Base-by-base conservation (phyloP, 2,888 invertebrate genomes). In the Melikaiella ostensackeni region DNA sequence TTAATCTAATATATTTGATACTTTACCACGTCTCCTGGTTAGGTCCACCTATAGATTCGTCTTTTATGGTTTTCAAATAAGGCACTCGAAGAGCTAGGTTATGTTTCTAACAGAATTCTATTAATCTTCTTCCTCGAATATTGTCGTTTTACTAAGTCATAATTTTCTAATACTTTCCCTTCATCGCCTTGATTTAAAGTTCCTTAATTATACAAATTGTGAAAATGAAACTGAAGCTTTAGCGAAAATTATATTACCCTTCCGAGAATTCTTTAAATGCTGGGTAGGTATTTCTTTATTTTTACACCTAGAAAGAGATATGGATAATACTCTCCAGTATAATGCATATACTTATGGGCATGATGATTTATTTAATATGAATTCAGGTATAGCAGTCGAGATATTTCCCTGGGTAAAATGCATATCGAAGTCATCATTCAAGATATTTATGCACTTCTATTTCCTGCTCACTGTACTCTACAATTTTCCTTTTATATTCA, bases 281-380 rank as follows among this genome's bases (percentile, higher is more conserved):
- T 55, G 9, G 9, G 9, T 21, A 55, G 8, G 8, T n/a, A 16
- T 42, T 16, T 50, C 7, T 55, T 55, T 1, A 21, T 50, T 50
- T 50, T 50, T 50, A 9, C 8, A n/a, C 21, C n/a, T 50, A 50
- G 50, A 21, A 21, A 50, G n/a, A 8, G 1, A 50, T n/a, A n/a
- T n/a, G 8, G 6, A 57, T 42, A 24, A 57, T 24, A 16, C 9
- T 16, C 24, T 57, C 27, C 13, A 13, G 6, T 13, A 57, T 24
- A 57, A 24, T 57, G 57, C 57, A 57, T 21, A 57, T 55, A 55
- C 8, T n/a, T 55, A 8, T n/a, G 11, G 35, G n/a, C 33, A 35
- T 33, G 33, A 42, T 64, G 24, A 70, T 70, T 70, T 70, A 70
- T 70, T 50, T 9, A 33, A 70, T 70, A 70, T 30, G 46, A 50